Evolutionary conservation across 2,888 invertebrate genomes (phyloP).

Genomic region (Tipula lateralis): DNA sequence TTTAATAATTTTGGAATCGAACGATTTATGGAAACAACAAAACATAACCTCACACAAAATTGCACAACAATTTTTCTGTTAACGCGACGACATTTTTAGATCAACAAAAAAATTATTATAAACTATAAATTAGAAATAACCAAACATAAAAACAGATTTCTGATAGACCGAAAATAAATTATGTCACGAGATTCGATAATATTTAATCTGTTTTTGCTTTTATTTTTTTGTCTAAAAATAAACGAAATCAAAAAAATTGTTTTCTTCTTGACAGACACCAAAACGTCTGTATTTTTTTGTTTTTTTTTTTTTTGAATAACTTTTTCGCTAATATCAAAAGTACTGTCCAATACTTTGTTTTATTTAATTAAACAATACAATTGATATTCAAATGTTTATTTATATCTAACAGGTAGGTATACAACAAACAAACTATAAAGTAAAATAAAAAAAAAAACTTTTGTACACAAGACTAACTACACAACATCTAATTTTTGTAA

Average conservation of each 20-base stretch:
- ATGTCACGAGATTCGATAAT: conserved; percentile 24
- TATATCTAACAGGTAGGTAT: background rate
- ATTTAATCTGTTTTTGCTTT: background rate
- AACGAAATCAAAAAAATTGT: background rate
- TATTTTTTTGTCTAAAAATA: background rate
- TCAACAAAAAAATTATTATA: background rate
- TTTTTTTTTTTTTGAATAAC: background rate
- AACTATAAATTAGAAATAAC: background rate
- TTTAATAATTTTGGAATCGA: background rate
- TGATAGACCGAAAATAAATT: conserved; percentile 11
- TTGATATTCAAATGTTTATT: background rate
- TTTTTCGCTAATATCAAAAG: background rate
- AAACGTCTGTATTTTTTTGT: background rate
- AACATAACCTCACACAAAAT: conserved; percentile 15
- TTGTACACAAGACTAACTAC: background rate
- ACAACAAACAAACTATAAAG: background rate
- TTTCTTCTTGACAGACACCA: background rate
- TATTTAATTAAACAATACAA: background rate
- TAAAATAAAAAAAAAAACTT: background rate
- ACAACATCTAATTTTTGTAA: background rate
- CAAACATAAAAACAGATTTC: background rate
- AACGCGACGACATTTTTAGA: background rate
- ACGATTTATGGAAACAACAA: background rate
- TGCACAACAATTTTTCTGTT: background rate
- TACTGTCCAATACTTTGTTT: background rate